A percentile compares a stretch with the other conserved stretches of the same genome.
These are phyloP conservation scores for Artibeus jamaicensis DNA, from an alignment of 2,797 vertebrate species.

Conservation along the genomic window DNA sequence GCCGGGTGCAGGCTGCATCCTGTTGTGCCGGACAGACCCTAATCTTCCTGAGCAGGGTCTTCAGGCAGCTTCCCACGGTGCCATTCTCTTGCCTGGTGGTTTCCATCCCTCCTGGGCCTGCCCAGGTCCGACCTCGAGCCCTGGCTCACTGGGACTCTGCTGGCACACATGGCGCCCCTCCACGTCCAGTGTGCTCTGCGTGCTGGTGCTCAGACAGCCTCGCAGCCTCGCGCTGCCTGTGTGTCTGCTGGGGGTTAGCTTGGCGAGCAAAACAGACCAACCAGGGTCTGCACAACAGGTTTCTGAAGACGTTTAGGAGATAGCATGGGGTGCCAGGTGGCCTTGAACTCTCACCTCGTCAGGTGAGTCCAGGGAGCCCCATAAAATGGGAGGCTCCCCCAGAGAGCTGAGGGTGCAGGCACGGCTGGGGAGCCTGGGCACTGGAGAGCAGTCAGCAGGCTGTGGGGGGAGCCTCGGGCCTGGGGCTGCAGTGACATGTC, in stretches of 20 bases:
- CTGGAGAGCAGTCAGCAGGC: not conserved
- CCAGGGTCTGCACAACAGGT: not conserved
- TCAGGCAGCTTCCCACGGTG: too few relatives aligned
- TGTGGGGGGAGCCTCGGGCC: not conserved
- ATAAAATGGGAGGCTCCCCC: accelerated
- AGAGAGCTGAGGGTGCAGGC: not conserved
- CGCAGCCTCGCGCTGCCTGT: not conserved
- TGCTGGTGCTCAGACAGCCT: too few relatives aligned
- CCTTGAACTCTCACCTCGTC: not conserved
- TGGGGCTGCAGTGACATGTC: not conserved
- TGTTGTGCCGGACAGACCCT: too few relatives aligned
- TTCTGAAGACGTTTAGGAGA: not conserved
- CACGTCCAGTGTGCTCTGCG: too few relatives aligned
- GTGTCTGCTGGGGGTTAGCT: not conserved
- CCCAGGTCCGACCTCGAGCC: too few relatives aligned
- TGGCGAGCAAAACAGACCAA: not conserved
- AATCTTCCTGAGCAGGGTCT: too few relatives aligned
- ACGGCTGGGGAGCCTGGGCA: too few relatives aligned
- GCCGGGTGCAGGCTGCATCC: too few relatives aligned
- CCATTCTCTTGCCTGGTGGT: too few relatives aligned
- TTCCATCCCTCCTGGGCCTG: too few relatives aligned
- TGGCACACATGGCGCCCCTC: too few relatives aligned
- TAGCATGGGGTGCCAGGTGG: accelerated
- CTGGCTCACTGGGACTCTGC: too few relatives aligned
- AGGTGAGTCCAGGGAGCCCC: not conserved